Base-by-base conservation (phyloP, 2,113 vertebrate species). In the Pteruthius melanotis region DNA sequence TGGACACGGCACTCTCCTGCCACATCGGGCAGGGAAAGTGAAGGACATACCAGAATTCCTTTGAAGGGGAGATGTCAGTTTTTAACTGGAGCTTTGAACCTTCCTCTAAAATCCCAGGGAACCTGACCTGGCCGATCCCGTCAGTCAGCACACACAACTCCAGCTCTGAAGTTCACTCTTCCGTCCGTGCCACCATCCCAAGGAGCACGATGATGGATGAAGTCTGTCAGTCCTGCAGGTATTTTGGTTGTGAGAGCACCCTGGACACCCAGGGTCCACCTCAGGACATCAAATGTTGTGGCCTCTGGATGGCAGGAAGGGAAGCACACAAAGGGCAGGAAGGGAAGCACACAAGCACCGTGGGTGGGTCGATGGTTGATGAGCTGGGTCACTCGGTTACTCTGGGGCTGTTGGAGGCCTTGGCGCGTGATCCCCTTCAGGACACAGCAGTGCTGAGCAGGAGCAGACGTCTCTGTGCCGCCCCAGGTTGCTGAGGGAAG, bases 41-140 rank as follows among this genome's bases (percentile, higher is more conserved):
- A 71, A 88, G 90, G 76, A 68, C 72, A 81, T 68, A 60, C 4
- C 45, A 82, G 88, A 75, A 80, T 60, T 59, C 61, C 83, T 97
- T 94, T 96, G 95, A 96, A 95, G 72, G 44, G 24, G 39, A 83
- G 77, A 83, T n/a, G 68, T 68, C 52, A 56, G 30, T 17, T 89
- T 83, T 52, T 71, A 77, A 65, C 88, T 27, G 49, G 28, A 71
- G 80, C 92, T 96, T 96, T 96, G 90, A 97, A 90, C 76, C 83
- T 89, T 64, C 87, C 76, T 92, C 64, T 64, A 72, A 92, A 71
- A 63, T 93, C 94, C 92, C 94, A 89, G 47, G 64, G 86, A 81
- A 23, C 31, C 44, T 92, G 94, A 94, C 96, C 93, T n/a, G 47
- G 26, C 21, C 0, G 11, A 78, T 92, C 95, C 72, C 53, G 1